phyloP scores from a whole-genome alignment of 1,140 invertebrate species.

The Dendroctonus valens region DNA sequence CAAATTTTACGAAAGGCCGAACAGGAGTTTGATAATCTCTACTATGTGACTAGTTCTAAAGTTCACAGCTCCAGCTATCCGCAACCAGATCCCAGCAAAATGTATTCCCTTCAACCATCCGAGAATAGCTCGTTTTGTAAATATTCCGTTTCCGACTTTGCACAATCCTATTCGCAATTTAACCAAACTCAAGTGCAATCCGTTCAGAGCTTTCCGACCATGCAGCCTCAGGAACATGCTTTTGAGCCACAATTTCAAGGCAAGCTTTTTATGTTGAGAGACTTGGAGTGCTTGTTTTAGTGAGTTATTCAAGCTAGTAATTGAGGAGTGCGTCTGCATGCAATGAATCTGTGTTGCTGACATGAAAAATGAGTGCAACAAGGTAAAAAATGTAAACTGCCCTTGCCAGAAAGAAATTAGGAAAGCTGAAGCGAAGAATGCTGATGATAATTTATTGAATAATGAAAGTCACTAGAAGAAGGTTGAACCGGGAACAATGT shows the following conservation, averaged over 20 bases:
- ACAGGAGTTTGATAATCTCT: conserved; percentile 44
- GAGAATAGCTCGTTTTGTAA: conserved; percentile 48
- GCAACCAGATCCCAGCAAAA: conserved; percentile 24
- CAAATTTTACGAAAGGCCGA: conserved; percentile 37
- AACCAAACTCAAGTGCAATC: background rate
- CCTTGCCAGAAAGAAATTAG: too few relatives aligned
- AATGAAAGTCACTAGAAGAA: too few relatives aligned
- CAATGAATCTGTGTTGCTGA: background rate
- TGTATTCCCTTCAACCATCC: conserved; percentile 39
- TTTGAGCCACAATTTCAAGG: conserved; percentile 23
- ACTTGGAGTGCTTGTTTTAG: conserved; percentile 12
- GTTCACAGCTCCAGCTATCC: conserved; percentile 23
- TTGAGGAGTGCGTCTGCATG: too few relatives aligned
- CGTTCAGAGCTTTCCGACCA: conserved; percentile 7
- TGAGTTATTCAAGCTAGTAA: too few relatives aligned
- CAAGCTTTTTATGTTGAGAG: conserved; percentile 32
- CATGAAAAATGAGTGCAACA: too few relatives aligned
- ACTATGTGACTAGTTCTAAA: conserved; percentile 33
- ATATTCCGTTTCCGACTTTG: conserved; percentile 39
- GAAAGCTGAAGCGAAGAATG: too few relatives aligned
- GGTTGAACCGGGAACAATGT: too few relatives aligned
- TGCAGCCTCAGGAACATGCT: conserved; percentile 20
- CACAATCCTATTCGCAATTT: conserved; percentile 10
- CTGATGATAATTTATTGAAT: too few relatives aligned
- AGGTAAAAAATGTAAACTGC: too few relatives aligned